Conservation (phyloP, 2,113 vertebrate species). For the Zosterops borbonicus region DNA sequence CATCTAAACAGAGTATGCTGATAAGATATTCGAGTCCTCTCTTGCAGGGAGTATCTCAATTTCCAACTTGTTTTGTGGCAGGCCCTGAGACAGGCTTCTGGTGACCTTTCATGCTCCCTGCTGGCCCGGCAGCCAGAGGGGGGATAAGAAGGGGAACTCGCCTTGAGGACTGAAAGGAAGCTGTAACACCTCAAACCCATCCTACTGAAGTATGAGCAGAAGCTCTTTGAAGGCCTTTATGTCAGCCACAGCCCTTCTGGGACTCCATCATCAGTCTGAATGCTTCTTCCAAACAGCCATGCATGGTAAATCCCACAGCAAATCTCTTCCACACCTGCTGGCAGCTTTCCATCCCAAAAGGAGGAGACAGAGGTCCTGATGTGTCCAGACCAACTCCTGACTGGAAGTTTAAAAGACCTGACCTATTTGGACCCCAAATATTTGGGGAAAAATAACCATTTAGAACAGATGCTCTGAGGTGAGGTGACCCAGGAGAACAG, state of each 20-base stretch:
- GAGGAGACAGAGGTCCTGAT: not conserved
- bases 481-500: not conserved
- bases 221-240: not conserved
- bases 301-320: not conserved
- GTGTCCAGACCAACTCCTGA: not conserved
- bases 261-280: not conserved
- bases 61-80: not conserved
- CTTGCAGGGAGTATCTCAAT: not conserved
- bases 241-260: not conserved
- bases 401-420: not conserved
- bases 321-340: not conserved
- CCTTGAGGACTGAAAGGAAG: not conserved
- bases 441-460: not conserved
- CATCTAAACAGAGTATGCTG: not conserved
- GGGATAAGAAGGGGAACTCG: not conserved
- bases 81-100: not conserved
- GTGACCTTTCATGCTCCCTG: rapidly evolving
- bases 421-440: not conserved
- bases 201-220: not conserved
- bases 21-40: not conserved
- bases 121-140: not conserved
- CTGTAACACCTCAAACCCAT: not conserved
- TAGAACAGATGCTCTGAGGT: not conserved
- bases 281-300: not conserved
- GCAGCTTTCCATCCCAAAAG: not conserved